Percentiles rank a stretch among this genome's conserved stretches.
Conservation (phyloP, 2,113 vertebrate species). For the Crotophaga sulcirostris region DNA sequence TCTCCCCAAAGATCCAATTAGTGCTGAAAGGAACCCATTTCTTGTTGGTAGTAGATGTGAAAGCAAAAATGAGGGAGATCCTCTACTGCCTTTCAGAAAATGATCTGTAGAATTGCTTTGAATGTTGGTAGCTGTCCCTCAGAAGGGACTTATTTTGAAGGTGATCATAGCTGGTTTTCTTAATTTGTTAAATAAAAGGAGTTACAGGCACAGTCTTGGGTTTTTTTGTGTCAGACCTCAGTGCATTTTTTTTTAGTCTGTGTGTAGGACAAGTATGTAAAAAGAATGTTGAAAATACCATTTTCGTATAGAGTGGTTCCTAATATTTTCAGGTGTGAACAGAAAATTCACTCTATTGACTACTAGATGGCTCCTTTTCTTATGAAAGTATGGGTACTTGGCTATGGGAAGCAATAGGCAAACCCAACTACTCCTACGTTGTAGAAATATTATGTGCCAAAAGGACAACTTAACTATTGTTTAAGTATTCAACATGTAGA, state of each 20-base stretch:
- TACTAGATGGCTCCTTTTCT: background rate
- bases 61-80: too few relatives aligned
- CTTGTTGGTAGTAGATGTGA: too few relatives aligned
- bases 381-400: background rate
- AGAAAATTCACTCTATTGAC: background rate
- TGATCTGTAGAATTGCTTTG: too few relatives aligned
- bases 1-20: too few relatives aligned
- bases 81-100: too few relatives aligned
- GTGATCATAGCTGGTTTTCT: too few relatives aligned
- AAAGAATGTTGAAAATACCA: background rate
- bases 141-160: too few relatives aligned
- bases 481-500: background rate
- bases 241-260: background rate
- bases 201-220: too few relatives aligned
- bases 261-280: background rate
- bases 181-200: too few relatives aligned
- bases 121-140: too few relatives aligned
- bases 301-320: background rate
- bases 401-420: background rate
- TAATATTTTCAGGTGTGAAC: background rate
- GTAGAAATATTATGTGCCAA: background rate
- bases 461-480: background rate
- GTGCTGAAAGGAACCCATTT: too few relatives aligned
- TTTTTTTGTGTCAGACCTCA: too few relatives aligned
- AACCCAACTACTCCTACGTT: background rate